Base-by-base conservation (phyloP, 2,113 vertebrate species). In the Grus americana region DNA sequence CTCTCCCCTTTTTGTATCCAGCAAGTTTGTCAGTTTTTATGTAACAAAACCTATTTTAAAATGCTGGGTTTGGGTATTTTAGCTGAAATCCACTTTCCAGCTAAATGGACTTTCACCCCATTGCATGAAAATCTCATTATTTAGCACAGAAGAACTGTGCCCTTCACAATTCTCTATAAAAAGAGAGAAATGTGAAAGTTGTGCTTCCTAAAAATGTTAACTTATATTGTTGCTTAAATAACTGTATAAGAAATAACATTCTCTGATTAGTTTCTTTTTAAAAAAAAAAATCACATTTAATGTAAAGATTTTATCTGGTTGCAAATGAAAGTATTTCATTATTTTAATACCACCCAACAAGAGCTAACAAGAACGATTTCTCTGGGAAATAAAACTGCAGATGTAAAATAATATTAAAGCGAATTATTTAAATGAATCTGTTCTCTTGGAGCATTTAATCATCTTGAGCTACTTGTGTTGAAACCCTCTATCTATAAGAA, bases 281-380 rank as follows among this genome's bases (percentile, higher is more conserved):
- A 8, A 63, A n/a, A 38, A 38, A 38, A 38, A 38, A 10, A 85
- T 52, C 50, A 92, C 36, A 82, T 76, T 88, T 79, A 86, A 86
- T 86, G 24, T 65, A 73, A 90, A 88, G 57, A 68, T 76, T 92
- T 86, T 90, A 49, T 86, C 82, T 52, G 19, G 12, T 59, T 73
- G 62, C 74, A 90, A 83, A 79, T 76, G 30, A 32, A 93, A 82
- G 26, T 63, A 75, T 50, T 81, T 90, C 3, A 62, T 88, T 86
- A 42, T 57, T 88, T 76, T 58, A 88, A 46, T 62, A 70, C 21
- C 62, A 73, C 49, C 44, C 54, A 92, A 58, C 71, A 82, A 93
- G 90, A 75, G 44, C 78, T 90, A 93, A 92, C 88, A 93, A 61
- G 81, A 95, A 88, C 71, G 30, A 40, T 82, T 92, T 94, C 49